phyloP scores from a whole-genome alignment of 2,113 vertebrate species.

The Manacus vitellinus region DNA sequence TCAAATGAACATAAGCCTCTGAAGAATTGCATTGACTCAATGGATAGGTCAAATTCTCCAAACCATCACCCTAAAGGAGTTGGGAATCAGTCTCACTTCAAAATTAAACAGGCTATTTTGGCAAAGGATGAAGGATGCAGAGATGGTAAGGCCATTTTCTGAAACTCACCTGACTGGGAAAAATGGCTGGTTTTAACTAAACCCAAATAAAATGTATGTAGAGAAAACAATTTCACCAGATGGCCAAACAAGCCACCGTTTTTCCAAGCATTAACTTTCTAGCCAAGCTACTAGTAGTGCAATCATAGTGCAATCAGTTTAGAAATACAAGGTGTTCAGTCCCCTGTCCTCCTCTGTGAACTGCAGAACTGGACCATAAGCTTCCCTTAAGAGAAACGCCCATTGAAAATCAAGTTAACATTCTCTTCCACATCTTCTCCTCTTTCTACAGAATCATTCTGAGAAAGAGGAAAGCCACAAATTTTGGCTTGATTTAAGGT shows the following conservation, averaged over 20 bases:
- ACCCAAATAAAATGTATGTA: background rate
- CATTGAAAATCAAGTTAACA: background rate
- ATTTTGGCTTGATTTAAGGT: background rate
- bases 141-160: background rate
- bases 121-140: background rate
- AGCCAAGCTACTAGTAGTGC: background rate
- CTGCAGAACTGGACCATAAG: background rate
- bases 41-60: constrained; percentile 14
- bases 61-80: background rate
- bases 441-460: background rate
- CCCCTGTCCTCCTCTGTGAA: background rate
- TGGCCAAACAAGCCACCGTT: background rate
- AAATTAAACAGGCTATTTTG: background rate
- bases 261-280: background rate
- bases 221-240: background rate
- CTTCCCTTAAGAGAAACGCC: background rate
- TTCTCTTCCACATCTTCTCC: background rate
- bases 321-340: background rate
- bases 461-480: background rate
- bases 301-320: background rate
- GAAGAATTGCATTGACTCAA: background rate
- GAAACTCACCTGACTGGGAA: background rate
- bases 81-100: background rate
- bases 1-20: constrained; percentile 15
- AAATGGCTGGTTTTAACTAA: background rate